A percentile compares a stretch with the other conserved stretches of the same genome.
These are phyloP conservation scores for Chironomus riparius DNA, from an alignment of 2,888 invertebrate genomes.

Conservation along the genomic window DNA sequence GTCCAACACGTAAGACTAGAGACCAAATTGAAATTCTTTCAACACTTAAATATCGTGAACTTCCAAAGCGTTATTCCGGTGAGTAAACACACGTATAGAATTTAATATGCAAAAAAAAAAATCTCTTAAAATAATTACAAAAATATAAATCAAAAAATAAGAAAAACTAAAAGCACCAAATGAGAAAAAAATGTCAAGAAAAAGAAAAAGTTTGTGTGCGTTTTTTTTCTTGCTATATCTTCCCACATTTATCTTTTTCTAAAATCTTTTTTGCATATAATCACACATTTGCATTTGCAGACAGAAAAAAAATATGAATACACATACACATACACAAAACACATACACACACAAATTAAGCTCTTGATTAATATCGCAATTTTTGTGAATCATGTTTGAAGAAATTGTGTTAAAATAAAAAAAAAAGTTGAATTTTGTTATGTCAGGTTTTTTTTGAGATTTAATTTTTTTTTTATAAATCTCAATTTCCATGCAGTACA, in stretches of 20 bases:
- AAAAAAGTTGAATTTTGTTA: no score
- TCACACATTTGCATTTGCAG: background rate
- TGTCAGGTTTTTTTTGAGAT: no score
- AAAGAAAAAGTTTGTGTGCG: background rate
- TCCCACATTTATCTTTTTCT: background rate
- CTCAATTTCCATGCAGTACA: no score
- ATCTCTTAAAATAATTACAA: background rate
- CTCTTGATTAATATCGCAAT: no score
- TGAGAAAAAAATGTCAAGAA: background rate
- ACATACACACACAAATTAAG: background rate
- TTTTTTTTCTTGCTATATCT: background rate
- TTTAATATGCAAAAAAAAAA: background rate
- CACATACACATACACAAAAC: background rate
- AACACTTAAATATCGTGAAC: conserved; percentile 54
- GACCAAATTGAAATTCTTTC: conserved; percentile 54
- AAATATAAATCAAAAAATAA: background rate
- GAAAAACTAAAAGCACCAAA: background rate
- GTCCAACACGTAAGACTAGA: conserved; percentile 54
- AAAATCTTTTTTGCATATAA: background rate
- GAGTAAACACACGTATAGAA: conserved; percentile 33
- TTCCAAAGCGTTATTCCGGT: conserved; percentile 61
- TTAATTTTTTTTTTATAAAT: no score
- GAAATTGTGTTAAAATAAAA: no score
- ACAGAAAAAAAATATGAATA: no score
- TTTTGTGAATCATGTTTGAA: no score